Percentiles rank a stretch among this genome's conserved stretches.
phyloP scores from a whole-genome alignment of 1,140 invertebrate species.

The Drosophila rufa region DNA sequence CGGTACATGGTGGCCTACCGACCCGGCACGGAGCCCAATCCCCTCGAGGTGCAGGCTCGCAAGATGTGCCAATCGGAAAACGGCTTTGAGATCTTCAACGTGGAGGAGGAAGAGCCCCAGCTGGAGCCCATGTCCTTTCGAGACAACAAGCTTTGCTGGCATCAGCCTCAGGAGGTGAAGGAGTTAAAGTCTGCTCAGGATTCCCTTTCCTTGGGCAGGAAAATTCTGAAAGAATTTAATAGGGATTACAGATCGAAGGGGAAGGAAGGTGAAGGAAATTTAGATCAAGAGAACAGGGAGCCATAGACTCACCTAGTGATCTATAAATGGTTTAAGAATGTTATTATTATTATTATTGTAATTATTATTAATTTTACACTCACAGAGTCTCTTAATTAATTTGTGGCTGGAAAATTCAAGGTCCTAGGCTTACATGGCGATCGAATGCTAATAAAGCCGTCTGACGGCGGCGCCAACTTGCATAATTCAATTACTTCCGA shows the following conservation, averaged over 20 bases:
- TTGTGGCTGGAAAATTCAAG: too few species aligned
- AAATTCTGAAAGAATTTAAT: background rate
- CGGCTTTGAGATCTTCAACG: too few species aligned
- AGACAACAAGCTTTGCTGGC: background rate
- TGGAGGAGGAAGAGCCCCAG: background rate
- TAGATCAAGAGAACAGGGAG: background rate
- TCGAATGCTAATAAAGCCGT: slow-evolving; percentile 83
- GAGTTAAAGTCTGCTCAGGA: background rate
- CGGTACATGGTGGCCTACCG: slow-evolving; percentile 3
- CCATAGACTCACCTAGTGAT: background rate
- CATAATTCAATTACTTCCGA: slow-evolving; percentile 85
- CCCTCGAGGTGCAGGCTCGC: background rate
- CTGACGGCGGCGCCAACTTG: slow-evolving; percentile 78
- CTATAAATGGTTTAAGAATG: too few species aligned
- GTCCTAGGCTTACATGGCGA: slow-evolving; percentile 12
- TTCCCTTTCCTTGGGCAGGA: background rate
- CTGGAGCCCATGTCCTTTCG: background rate
- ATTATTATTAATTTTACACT: too few species aligned
- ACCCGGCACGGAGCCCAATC: background rate
- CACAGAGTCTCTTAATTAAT: too few species aligned
- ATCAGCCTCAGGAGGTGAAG: background rate
- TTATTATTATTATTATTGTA: too few species aligned
- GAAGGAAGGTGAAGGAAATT: background rate
- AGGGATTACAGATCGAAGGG: too few species aligned
- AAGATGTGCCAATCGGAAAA: background rate